Evolutionary conservation across 2,797 vertebrate genomes (phyloP).

Genomic region (Gallinago stenura): DNA sequence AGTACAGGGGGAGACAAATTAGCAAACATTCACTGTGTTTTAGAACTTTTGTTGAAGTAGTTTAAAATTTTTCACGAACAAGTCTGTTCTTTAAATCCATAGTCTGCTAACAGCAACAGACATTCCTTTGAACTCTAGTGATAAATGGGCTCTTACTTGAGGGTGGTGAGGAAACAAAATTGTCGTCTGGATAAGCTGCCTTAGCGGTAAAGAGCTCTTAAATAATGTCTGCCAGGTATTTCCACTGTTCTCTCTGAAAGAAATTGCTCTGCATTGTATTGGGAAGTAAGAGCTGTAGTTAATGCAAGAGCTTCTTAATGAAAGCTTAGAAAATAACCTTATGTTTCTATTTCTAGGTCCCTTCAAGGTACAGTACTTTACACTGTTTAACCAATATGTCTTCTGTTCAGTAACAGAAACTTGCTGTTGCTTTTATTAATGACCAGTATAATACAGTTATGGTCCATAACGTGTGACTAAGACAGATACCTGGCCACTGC

Average conservation of each 20-base stretch:
- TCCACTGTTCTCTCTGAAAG: not conserved
- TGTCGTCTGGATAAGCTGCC: not conserved
- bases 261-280: not conserved
- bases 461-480: slow-evolving; percentile 79
- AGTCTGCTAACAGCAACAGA: not conserved
- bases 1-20: not conserved
- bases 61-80: not conserved
- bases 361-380: not conserved
- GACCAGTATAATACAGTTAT: not conserved
- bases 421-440: slow-evolving; percentile 11
- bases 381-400: not conserved
- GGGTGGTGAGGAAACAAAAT: not conserved
- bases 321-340: slow-evolving; percentile 11
- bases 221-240: not conserved
- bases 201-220: not conserved
- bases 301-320: slow-evolving; percentile 1
- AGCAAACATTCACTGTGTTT: not conserved
- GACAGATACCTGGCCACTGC: slow-evolving; percentile 94
- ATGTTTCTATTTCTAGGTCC: not conserved
- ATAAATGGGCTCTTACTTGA: not conserved
- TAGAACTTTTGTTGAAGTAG: not conserved
- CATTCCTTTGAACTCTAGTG: not conserved
- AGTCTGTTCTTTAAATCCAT: not conserved
- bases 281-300: not conserved
- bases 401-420: not conserved